Conservation (phyloP, 2,888 invertebrate genomes). For the Nephrocerus scutellatus region DNA sequence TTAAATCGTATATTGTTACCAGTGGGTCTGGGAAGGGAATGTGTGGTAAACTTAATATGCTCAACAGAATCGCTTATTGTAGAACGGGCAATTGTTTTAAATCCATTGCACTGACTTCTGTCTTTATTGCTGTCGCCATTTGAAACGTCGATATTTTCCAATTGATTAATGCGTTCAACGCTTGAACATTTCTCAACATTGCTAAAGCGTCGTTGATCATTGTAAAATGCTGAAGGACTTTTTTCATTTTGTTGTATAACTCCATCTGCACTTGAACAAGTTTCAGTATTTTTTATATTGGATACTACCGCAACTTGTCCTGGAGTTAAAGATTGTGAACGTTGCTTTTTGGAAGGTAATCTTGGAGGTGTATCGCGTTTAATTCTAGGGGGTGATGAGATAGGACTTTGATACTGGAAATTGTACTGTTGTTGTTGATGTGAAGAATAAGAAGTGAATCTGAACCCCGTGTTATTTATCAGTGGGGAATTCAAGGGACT, state of each 20-base stretch:
- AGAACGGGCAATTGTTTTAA: slow-evolving; percentile 43
- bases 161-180: slow-evolving; percentile 17
- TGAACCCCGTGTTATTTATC: slow-evolving; percentile 46
- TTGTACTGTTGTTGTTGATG: slow-evolving; percentile 32
- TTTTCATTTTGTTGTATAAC: slow-evolving; percentile 50
- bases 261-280: slow-evolving; percentile 65
- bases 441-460: slow-evolving; percentile 38
- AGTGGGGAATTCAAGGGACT: slow-evolving; percentile 45
- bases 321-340: slow-evolving; percentile 74
- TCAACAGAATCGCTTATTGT: slow-evolving; percentile 34
- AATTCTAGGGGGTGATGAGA: slow-evolving; percentile 54
- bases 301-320: slow-evolving; percentile 45
- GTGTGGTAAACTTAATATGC: slow-evolving; percentile 52
- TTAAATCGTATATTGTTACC: slow-evolving; percentile 49
- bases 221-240: slow-evolving; percentile 8
- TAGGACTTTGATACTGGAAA: slow-evolving; percentile 44
- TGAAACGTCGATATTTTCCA: slow-evolving; percentile 22
- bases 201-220: slow-evolving; percentile 19
- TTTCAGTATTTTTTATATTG: slow-evolving; percentile 47
- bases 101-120: slow-evolving; percentile 33
- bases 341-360: slow-evolving; percentile 58
- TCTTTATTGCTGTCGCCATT: too few relatives aligned
- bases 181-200: slow-evolving; percentile 23
- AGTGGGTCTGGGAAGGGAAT: slow-evolving; percentile 51
- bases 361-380: slow-evolving; percentile 50